Percentiles rank a stretch among this genome's conserved stretches.
phyloP scores from a whole-genome alignment of 1,140 invertebrate species.

The Radopholus similis region DNA sequence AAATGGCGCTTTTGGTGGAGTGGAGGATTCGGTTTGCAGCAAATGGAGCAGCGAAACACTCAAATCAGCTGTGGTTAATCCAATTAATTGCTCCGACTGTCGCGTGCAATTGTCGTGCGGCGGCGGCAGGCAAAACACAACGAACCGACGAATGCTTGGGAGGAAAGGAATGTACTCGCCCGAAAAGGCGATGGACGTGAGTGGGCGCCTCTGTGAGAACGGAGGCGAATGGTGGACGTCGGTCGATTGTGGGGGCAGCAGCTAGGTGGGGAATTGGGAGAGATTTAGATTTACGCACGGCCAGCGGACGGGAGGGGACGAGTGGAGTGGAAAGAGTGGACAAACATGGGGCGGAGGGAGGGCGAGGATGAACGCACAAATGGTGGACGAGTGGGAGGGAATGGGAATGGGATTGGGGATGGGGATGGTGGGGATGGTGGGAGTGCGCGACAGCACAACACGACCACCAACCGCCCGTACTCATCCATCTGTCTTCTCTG shows the following conservation, averaged over 20 bases:
- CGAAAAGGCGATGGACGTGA: no score
- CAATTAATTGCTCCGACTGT: background rate
- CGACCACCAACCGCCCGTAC: no score
- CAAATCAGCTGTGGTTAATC: background rate
- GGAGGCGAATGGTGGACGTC: background rate
- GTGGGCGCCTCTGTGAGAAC: background rate
- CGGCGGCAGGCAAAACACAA: no score
- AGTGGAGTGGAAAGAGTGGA: background rate
- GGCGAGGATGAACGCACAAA: background rate
- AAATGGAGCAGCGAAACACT: no score
- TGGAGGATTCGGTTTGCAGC: no score
- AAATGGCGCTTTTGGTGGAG: no score
- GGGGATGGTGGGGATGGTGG: background rate
- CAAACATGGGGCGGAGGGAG: background rate
- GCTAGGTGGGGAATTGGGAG: background rate
- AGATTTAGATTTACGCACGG: background rate
- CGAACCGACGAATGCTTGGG: no score
- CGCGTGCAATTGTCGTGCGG: background rate
- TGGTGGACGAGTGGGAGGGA: background rate
- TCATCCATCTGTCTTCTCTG: no score
- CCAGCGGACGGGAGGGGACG: background rate
- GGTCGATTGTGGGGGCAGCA: background rate
- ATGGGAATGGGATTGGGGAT: background rate
- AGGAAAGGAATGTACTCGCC: no score
- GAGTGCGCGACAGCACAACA: no score